A percentile compares a stretch with the other conserved stretches of the same genome.
These are phyloP conservation scores for Ploceus nigricollis DNA, from an alignment of 2,113 vertebrate species.

Conservation along the genomic window DNA sequence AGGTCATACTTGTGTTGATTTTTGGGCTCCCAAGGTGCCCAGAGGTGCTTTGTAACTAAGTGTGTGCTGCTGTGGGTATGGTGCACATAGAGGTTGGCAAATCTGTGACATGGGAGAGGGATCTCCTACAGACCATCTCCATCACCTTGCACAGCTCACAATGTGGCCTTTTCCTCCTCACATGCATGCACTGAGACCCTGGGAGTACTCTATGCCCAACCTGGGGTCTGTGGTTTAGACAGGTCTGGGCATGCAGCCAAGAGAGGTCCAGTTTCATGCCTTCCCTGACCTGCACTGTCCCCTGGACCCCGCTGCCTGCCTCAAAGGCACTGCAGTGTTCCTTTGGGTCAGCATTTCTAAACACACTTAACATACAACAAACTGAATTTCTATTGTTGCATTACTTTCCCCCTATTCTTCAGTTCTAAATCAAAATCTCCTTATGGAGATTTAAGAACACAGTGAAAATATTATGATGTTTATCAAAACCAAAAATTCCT, in stretches of 20 bases:
- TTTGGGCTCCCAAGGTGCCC: neutral
- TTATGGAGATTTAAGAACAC: neutral
- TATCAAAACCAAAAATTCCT: neutral
- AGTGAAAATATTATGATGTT: neutral
- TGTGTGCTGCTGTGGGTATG: neutral
- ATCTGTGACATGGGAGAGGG: neutral
- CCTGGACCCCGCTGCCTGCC: neutral
- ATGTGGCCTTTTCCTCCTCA: neutral
- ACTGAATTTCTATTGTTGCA: neutral
- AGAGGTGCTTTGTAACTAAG: neutral
- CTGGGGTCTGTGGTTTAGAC: neutral
- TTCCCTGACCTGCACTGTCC: neutral
- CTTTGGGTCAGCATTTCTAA: neutral
- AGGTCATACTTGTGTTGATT: neutral
- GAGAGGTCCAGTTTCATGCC: neutral
- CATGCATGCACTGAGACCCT: neutral
- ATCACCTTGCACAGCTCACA: neutral
- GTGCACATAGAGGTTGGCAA: neutral
- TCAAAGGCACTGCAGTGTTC: neutral
- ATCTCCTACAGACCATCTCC: neutral
- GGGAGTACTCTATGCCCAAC: neutral
- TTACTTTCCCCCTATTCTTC: neutral
- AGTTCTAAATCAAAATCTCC: neutral
- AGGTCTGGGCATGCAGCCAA: neutral
- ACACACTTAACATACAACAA: neutral